A percentile compares a stretch with the other conserved stretches of the same genome.
phyloP scores from a whole-genome alignment of 2,888 invertebrate species.

The Timema podura region DNA sequence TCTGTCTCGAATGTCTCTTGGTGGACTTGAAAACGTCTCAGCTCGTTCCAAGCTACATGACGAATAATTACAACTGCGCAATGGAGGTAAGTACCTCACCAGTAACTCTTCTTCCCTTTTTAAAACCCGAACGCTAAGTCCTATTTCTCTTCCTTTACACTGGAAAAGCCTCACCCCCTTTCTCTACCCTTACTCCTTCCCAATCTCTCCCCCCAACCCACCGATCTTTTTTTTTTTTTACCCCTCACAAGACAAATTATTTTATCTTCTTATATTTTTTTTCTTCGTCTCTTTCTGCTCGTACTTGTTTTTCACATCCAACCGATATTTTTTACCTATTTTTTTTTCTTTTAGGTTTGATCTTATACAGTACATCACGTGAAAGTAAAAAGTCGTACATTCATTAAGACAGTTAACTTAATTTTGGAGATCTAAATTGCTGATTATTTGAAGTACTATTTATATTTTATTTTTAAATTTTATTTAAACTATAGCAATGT shows the following conservation, averaged over 20 bases:
- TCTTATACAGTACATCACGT: not conserved
- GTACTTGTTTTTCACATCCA: constrained; percentile 18
- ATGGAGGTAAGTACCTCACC: not conserved
- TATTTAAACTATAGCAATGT: too few relatives aligned
- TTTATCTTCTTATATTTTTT: constrained; percentile 25
- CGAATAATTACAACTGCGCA: constrained; percentile 12
- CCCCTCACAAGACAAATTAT: constrained; percentile 22
- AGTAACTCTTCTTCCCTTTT: not conserved
- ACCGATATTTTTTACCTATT: constrained; percentile 22
- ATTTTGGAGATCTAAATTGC: too few relatives aligned
- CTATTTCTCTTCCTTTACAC: constrained; percentile 12
- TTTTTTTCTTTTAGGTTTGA: constrained; percentile 9
- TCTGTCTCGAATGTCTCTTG: too few relatives aligned
- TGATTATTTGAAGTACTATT: too few relatives aligned
- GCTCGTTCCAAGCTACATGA: not conserved
- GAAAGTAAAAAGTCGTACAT: too few relatives aligned
- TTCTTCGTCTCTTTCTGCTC: constrained; percentile 24
- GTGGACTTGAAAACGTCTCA: too few relatives aligned
- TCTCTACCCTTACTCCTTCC: too few relatives aligned
- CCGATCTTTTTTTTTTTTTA: too few relatives aligned
- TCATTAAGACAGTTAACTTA: too few relatives aligned
- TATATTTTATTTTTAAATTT: too few relatives aligned
- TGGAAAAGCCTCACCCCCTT: not conserved
- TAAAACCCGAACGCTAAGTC: not conserved
- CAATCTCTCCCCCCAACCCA: too few relatives aligned